These are phyloP conservation scores for Microcebus lehilahytsara DNA, from an alignment of 2,113 vertebrate species.

Conservation along the genomic window DNA sequence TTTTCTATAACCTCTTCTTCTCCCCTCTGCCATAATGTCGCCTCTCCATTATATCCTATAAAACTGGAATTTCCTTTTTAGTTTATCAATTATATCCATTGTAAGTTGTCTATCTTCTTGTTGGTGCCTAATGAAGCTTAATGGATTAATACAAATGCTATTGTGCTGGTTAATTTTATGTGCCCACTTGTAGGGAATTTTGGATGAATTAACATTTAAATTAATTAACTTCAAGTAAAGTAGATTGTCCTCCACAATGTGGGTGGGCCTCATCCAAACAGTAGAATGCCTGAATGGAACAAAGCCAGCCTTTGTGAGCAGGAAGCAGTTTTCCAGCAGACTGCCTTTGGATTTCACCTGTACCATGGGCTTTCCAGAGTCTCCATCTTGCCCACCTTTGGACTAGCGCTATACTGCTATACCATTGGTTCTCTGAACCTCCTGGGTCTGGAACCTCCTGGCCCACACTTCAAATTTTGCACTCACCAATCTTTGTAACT, in stretches of 20 bases:
- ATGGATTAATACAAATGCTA: not conserved
- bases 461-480: not conserved
- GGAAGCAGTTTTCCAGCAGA: not conserved
- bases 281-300: not conserved
- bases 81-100: not conserved
- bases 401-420: not conserved
- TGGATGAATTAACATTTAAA: not conserved
- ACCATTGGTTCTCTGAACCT: not conserved
- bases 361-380: not conserved
- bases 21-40: not conserved
- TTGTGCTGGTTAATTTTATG: not conserved
- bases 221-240: not conserved
- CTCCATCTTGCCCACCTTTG: not conserved
- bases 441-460: not conserved
- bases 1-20: not conserved
- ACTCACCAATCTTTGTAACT: not conserved
- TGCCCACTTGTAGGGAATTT: not conserved
- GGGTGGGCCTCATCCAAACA: not conserved
- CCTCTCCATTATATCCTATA: not conserved
- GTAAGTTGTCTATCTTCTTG: not conserved
- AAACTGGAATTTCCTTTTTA: not conserved
- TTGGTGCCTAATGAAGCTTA: not conserved
- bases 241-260: not conserved
- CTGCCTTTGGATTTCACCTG: rapidly evolving
- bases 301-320: not conserved